Conservation (phyloP, 2,888 invertebrate species). For the Watsonalla binaria region DNA sequence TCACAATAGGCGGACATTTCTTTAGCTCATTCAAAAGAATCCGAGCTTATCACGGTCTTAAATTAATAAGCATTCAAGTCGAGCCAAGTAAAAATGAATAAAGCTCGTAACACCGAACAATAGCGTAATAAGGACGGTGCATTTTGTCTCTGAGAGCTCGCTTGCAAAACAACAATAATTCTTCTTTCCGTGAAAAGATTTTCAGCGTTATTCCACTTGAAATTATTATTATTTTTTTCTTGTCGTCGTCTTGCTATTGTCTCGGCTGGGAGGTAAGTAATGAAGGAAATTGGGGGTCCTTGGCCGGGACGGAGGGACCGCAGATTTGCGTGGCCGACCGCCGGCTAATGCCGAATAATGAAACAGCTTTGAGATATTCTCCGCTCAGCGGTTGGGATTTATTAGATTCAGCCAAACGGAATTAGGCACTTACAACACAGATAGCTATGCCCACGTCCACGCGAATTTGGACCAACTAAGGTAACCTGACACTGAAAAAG, state of each 20-base stretch:
- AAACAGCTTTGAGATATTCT: constrained; percentile 70
- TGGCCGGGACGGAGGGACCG: constrained; percentile 58
- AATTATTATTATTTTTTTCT: constrained; percentile 76
- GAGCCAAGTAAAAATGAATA: constrained; percentile 79
- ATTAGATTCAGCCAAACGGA: constrained; percentile 67
- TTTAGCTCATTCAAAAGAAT: constrained; percentile 73
- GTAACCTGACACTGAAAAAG: not conserved
- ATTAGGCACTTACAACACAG: constrained; percentile 49
- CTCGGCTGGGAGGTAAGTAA: constrained; percentile 76
- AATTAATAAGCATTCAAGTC: constrained; percentile 79
- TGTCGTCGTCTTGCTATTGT: constrained; percentile 77
- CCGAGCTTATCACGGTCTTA: constrained; percentile 76
- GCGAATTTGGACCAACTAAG: too few species aligned
- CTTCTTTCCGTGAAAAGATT: constrained; percentile 78
- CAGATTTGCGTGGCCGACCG: constrained; percentile 73
- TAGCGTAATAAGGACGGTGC: constrained; percentile 76
- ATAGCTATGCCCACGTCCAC: constrained; percentile 21
- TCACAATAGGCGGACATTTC: constrained; percentile 73
- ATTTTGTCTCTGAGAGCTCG: constrained; percentile 76
- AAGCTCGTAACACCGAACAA: constrained; percentile 77
- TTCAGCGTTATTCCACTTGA: constrained; percentile 79
- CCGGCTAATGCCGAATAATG: constrained; percentile 73
- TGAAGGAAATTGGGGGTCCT: constrained; percentile 77
- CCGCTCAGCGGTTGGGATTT: constrained; percentile 62
- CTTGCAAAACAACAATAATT: constrained; percentile 80